Conservation (phyloP, 2,888 invertebrate species). For the Gandaritis pyraliata region DNA sequence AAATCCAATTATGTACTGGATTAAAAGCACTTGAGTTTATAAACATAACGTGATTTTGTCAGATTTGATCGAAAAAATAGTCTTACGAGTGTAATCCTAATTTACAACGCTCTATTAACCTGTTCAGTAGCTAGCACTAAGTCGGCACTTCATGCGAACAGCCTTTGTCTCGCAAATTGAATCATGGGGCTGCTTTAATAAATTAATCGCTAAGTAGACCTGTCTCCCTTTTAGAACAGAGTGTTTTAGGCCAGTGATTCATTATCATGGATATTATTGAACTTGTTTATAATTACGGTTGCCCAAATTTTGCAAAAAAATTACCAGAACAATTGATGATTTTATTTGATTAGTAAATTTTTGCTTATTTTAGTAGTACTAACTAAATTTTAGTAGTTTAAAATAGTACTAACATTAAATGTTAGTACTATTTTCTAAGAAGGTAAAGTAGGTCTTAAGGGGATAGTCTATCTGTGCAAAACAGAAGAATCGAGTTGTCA, state of each 20-base stretch:
- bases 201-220: slow-evolving; percentile 66
- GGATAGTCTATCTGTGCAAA: no score
- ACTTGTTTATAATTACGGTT: neutral
- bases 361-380: no score
- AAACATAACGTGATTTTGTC: neutral
- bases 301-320: no score
- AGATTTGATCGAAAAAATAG: neutral
- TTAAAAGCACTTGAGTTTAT: neutral
- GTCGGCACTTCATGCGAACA: slow-evolving; percentile 44
- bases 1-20: neutral
- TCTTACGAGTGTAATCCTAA: slow-evolving; percentile 2
- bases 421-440: no score
- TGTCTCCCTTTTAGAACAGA: slow-evolving; percentile 56
- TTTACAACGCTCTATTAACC: slow-evolving; percentile 21
- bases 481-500: no score
- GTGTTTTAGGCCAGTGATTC: slow-evolving; percentile 30
- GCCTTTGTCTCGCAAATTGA: slow-evolving; percentile 68
- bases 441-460: no score
- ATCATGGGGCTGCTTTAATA: slow-evolving; percentile 66
- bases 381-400: no score
- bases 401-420: no score
- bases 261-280: slow-evolving; percentile 3
- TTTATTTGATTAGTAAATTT: no score
- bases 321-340: no score
- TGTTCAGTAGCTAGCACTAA: slow-evolving; percentile 30